Conservation (phyloP, 2,797 vertebrate species). For the Anableps anableps region DNA sequence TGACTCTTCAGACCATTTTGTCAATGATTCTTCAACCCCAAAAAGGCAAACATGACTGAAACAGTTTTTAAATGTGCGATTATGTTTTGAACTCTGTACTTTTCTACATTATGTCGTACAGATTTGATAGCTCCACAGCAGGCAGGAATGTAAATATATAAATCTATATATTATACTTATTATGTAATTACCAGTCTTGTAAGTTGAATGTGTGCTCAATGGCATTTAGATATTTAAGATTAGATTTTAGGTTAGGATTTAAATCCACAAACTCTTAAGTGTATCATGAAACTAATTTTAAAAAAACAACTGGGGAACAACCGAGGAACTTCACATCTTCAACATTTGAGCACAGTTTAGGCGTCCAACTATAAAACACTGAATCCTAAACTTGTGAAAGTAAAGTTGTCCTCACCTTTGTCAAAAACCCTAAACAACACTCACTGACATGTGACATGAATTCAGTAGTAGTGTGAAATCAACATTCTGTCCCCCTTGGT, state of each 20-base stretch:
- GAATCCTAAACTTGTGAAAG: not conserved
- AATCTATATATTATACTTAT: not conserved
- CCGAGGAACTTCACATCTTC: not conserved
- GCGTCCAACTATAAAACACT: not conserved
- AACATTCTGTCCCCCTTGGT: not conserved
- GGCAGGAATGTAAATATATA: not conserved
- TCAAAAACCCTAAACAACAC: not conserved
- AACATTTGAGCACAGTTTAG: not conserved
- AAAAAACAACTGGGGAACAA: no score
- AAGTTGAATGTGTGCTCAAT: not conserved
- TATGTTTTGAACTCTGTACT: not conserved
- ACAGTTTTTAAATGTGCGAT: not conserved
- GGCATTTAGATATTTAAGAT: not conserved
- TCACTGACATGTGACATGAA: not conserved
- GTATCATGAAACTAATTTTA: not conserved
- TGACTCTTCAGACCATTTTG: not conserved
- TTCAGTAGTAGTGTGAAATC: not conserved
- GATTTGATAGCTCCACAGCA: not conserved
- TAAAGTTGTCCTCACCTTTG: not conserved
- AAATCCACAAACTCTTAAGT: not conserved
- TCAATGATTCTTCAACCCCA: not conserved
- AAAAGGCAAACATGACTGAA: not conserved
- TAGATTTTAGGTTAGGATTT: not conserved
- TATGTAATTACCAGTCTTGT: not conserved
- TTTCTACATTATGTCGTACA: not conserved